Evolutionary conservation across 2,797 vertebrate species (phyloP), one percentile per base, ranked within the genome.

Genomic region (Lophotriccus pileatus): DNA sequence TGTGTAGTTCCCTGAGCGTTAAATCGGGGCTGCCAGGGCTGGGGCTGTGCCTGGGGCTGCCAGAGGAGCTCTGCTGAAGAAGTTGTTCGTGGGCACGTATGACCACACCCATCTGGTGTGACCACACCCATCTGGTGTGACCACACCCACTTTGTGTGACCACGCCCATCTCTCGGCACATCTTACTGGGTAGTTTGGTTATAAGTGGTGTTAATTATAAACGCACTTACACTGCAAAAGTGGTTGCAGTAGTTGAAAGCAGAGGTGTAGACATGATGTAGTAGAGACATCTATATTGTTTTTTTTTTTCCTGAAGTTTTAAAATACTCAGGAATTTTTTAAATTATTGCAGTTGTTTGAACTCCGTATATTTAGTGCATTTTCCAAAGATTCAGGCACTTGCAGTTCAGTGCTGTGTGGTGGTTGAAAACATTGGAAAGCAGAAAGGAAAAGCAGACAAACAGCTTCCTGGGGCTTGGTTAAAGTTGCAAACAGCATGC

Each of bases 191-290:
- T n/a, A n/a, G n/a, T n/a, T 95, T 77, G 64, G 87, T 94, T 80
- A 17, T 95, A 74, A 70, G 69, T 64, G 55, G 23, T 23, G 59
- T 60, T 93, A 90, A 93, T 93, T 81, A 84, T 91, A 96, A 96
- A 92, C 82, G 28, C 23, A 49, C 77, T 94, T 91, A 23, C 21
- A 19, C 72, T 60, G 59, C 90, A 87, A 36, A 91, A 95, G 87
- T 72, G 56, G 37, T 79, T 87, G 78, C 43, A 36, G 12, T 85
- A 32, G 28, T 53, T 88, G 92, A 94, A 94, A 91, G 50, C 67
- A 60, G 30, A 83, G 22, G 8, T 83, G 25, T 39, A 76, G 53
- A 24, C 30, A 23, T 32, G 30, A 4, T 44, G 39, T 90, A 89
- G 34, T 39, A 32, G 27, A 44, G 36, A 39, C 73, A 92, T 78